Base-by-base conservation (phyloP, 2,888 invertebrate species). In the Phortica magna region DNA sequence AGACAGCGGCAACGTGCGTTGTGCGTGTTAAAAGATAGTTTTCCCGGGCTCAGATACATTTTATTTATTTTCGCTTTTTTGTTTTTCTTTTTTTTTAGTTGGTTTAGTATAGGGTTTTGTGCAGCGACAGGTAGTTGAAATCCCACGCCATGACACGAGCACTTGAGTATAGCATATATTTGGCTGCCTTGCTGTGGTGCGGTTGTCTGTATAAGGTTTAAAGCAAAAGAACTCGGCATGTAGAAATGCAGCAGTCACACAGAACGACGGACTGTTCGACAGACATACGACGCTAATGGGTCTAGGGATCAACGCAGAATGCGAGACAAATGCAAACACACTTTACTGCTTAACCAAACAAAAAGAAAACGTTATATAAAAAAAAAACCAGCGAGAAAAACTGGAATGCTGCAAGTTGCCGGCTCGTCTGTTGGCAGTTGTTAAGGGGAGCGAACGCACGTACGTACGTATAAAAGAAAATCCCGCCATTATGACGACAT, bases 11-110 rank as follows among this genome's bases (percentile, higher is more conserved):
- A 55, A 55, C 55, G 17, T 87, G 88, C 87, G 88, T 84, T 81
- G 86, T 87, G 86, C 86, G 86, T 87, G 86, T 87, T 87, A 87
- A 87, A 88, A 87, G 86, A 88, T 88, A 87, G 86, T 87, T 88
- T 87, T 84, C 83, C 88, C 80, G 75, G 75, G 87, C 86, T 88
- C 79, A 72, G 61, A 73, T 55, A 71, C 70, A 55, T 55, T 61
- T 61, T 61, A 22, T 61, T 61, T n/a, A n/a, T n/a, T n/a, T n/a
- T n/a, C n/a, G n/a, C n/a, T n/a, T 22, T 61, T 61, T 61, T 2
- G 2, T 61, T 61, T 22, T 64, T 64, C 31, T 42, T 67, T 42
- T 42, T 39, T 41, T 67, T 2, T 48, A 14, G 48, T 48, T 48
- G 9, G 9, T 9, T 48, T 48, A 14, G 9, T 48, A 48, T 48